Base-by-base conservation (phyloP, 2,888 invertebrate species). In the Amaurobius ferox region DNA sequence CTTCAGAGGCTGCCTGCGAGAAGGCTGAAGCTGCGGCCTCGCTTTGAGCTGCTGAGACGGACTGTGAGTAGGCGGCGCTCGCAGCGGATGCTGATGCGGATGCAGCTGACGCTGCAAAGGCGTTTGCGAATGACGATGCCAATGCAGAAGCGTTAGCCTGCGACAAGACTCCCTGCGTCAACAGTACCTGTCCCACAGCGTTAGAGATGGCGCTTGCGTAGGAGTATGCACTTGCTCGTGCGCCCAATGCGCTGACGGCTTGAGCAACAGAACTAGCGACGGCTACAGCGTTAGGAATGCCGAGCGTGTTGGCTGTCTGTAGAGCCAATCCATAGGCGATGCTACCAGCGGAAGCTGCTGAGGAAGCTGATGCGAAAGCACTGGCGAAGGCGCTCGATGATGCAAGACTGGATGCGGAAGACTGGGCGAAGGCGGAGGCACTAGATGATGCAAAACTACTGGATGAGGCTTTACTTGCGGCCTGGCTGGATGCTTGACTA, bases 171-270 rank as follows among this genome's bases (percentile, higher is more conserved):
- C 66, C 66, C 28, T 30, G 48, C 0, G 5, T 16, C 0, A 1
- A 23, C 11, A 76, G 30, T 9, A 66, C 28, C 13, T 66, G 44
- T 29, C 44, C 76, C 16, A 44, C 23, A 9, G 76, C 32, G 23
- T 23, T 48, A 0, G 76, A 11, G 44, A 76, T 13, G 26, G 48
- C 76, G 40, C 23, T 66, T 0, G 66, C 76, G 26, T 76, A 76
- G 11, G 40, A 28, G 11, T 5, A 16, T 16, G 74, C 7, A 64
- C 19, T 19, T 2, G 74, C 74, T 44, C 66, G 40, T 1, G 29
- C 44, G 5, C 74, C 74, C 6, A 74, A 6, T 9, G 28, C 3
- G 13, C 16, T 0, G 0, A 64, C 74, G 11, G 74, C 74, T 29
- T 40, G 62, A 2, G 64, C n/a, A 7, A 74, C 6, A 7, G 40